Conservation (phyloP, 2,888 invertebrate genomes). For the Tachina fera region DNA sequence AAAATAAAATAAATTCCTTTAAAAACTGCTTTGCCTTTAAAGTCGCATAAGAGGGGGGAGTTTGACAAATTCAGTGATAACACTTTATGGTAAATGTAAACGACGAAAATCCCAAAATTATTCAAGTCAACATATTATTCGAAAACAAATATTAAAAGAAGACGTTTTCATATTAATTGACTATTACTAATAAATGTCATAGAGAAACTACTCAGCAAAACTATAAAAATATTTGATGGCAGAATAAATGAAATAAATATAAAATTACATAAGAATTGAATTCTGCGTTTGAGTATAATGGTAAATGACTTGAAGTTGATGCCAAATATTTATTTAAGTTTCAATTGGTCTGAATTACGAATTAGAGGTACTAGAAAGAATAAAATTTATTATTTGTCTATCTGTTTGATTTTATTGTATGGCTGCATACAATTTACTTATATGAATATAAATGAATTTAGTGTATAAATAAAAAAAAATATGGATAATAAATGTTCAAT, state of each 20-base stretch:
- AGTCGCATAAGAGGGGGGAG: not conserved
- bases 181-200: constrained; percentile 64
- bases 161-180: constrained; percentile 66
- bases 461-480: not conserved
- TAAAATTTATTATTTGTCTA: constrained; percentile 19
- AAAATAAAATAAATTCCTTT: constrained; percentile 6
- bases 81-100: constrained; percentile 46
- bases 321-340: constrained; percentile 47
- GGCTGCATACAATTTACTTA: not conserved
- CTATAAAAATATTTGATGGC: constrained; percentile 28
- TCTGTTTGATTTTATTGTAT: constrained; percentile 20
- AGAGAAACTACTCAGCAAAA: not conserved
- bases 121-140: constrained; percentile 60
- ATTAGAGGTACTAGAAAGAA: not conserved
- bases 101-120: constrained; percentile 33
- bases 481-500: constrained; percentile 1
- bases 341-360: constrained; percentile 19
- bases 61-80: constrained; percentile 53
- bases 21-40: not conserved
- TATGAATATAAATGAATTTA: constrained; percentile 4
- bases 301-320: constrained; percentile 18
- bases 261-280: not conserved
- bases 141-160: constrained; percentile 63
- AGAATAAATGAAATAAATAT: constrained; percentile 5
- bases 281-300: not conserved